Evolutionary conservation across 2,888 invertebrate species (phyloP), one percentile per base, ranked within the genome.

Genomic region (Platycheirus rosarum): DNA sequence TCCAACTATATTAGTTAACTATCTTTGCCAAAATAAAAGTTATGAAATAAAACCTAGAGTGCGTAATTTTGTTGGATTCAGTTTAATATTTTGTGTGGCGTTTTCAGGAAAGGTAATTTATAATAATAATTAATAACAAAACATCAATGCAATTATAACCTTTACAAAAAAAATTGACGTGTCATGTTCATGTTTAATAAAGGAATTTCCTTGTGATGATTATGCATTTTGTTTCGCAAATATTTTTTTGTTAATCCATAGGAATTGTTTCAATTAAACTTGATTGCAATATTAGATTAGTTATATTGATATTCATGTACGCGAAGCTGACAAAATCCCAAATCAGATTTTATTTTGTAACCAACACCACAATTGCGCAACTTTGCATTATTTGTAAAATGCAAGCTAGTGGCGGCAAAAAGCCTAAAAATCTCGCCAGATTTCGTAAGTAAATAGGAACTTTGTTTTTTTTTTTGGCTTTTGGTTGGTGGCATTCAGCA

Each of bases 311-410:
- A 11, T 35, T n/a, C 35, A 11, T 35, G 9, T 32, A 18, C 3
- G 9, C 32, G 2, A 16, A 29, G 1, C 16, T 51, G 32, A 16
- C 51, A 11, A 18, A 2, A 35, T 6, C 16, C 29, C 9, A 51
- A 51, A 32, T 51, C 9, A 9, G 2, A 32, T 49, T 16, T 1
- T 26, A 11, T 51, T 32, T 32, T 32, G 1, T 29, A 16, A 35
- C 1, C 16, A 2, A 18, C 32, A 35, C 32, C 11, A 5, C 7
- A 53, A 11, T 53, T 53, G 32, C 51, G 51, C 51, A 53, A 53
- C 32, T 26, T 26, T 26, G 2, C 26, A 26, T 26, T 4, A 26
- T 4, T 26, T 4, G 6, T 6, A 26, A 26, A 26, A 26, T 26
- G 6, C 26, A 26, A 32, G 32, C 32, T 53, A 3, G 11, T 0